These are phyloP conservation scores for Sycophila sp. DNA, from an alignment of 1,140 invertebrate species.

Conservation along the genomic window DNA sequence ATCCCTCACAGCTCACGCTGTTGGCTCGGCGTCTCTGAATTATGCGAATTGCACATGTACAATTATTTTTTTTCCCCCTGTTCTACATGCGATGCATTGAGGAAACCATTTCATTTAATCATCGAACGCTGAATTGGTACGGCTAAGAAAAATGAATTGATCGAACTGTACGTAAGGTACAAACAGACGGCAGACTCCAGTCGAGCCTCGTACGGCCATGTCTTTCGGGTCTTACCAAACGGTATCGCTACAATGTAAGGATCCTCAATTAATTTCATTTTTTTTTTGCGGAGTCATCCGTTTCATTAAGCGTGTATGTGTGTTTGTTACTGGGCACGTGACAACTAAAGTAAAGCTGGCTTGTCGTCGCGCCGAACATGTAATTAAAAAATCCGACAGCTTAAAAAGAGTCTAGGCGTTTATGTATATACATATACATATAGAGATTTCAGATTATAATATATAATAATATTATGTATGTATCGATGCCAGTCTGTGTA, in stretches of 20 bases:
- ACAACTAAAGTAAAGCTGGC: slow-evolving; percentile 33
- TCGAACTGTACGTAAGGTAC: slow-evolving; percentile 1
- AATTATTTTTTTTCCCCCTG: slow-evolving; percentile 2
- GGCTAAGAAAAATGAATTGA: slow-evolving; percentile 15
- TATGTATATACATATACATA: slow-evolving; percentile 36
- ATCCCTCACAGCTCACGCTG: neutral
- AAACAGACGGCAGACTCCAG: slow-evolving; percentile 29
- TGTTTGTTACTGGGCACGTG: neutral
- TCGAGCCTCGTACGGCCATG: slow-evolving; percentile 2
- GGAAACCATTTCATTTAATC: slow-evolving; percentile 1
- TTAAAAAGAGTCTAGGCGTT: slow-evolving; percentile 29
- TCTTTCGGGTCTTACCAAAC: no score
- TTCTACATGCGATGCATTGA: neutral
- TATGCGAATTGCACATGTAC: slow-evolving; percentile 25
- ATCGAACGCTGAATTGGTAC: neutral
- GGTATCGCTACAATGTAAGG: neutral
- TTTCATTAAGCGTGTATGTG: neutral
- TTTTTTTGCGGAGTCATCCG: neutral
- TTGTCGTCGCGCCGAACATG: slow-evolving; percentile 11
- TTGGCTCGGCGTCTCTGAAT: slow-evolving; percentile 23
- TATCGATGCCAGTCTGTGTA: slow-evolving; percentile 35
- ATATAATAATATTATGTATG: slow-evolving; percentile 25
- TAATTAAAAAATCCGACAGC: slow-evolving; percentile 34
- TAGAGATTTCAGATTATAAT: slow-evolving; percentile 16
- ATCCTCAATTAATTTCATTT: no score